Percentiles rank a stretch among this genome's conserved stretches.
phyloP scores from a whole-genome alignment of 2,888 invertebrate species.

The Arctia plantaginis region DNA sequence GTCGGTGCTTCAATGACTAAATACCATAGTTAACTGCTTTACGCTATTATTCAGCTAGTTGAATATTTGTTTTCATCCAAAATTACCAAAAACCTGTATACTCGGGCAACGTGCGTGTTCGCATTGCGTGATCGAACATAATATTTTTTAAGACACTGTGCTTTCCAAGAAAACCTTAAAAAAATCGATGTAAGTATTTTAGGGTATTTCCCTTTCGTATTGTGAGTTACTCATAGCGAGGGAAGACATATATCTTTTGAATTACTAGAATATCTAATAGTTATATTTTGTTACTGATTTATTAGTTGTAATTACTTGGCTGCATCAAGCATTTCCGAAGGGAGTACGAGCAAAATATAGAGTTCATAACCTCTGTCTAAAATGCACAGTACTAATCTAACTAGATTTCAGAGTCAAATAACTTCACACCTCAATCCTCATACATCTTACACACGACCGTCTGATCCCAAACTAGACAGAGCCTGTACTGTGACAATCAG shows the following conservation, averaged over 20 bases:
- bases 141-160: slow-evolving; percentile 49
- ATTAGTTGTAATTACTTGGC: neutral
- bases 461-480: too few relatives aligned
- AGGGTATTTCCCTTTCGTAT: neutral
- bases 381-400: neutral
- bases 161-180: slow-evolving; percentile 15
- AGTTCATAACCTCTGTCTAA: neutral
- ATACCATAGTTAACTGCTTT: too few relatives aligned
- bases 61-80: neutral
- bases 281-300: neutral
- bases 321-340: too few relatives aligned
- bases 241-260: slow-evolving; percentile 4
- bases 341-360: neutral
- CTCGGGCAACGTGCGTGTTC: slow-evolving; percentile 37
- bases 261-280: slow-evolving; percentile 4
- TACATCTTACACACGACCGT: too few relatives aligned
- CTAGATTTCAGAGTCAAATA: neutral
- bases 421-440: too few relatives aligned
- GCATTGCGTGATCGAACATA: slow-evolving; percentile 56
- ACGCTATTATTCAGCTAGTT: neutral
- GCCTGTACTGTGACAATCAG: too few relatives aligned
- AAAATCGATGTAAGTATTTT: slow-evolving; percentile 4
- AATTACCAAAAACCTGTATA: slow-evolving; percentile 2
- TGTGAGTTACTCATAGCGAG: neutral
- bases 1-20: too few relatives aligned